A percentile compares a stretch with the other conserved stretches of the same genome.
Evolutionary conservation across 2,888 invertebrate genomes (phyloP).

Genomic region (Aporophyla lueneburgensis): DNA sequence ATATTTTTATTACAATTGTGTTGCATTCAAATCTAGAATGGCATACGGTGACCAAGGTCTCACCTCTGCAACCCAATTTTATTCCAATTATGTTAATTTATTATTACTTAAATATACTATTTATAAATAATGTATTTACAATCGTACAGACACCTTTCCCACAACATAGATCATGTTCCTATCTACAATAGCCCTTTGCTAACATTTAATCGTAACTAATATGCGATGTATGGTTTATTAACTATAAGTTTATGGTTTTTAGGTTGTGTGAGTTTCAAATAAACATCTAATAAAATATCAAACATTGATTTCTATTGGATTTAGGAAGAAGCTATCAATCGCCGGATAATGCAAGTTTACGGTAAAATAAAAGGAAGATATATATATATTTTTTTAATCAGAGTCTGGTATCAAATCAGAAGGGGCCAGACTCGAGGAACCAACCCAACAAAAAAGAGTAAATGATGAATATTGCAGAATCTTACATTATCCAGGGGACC

Average conservation of each 20-base stretch:
- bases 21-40: background rate
- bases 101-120: background rate
- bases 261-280: constrained; percentile 33
- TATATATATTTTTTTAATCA: no score
- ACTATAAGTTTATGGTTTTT: constrained; percentile 12
- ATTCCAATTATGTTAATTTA: background rate
- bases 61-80: background rate
- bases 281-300: constrained; percentile 18
- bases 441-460: background rate
- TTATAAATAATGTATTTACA: constrained; percentile 14
- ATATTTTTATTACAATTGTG: background rate
- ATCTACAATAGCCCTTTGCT: constrained; percentile 19
- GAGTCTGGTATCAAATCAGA: no score
- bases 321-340: constrained; percentile 16
- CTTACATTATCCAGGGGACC: constrained; percentile 18
- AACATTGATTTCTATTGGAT: constrained; percentile 5
- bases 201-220: constrained; percentile 26
- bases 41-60: background rate
- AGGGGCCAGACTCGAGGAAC: no score
- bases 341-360: constrained; percentile 20
- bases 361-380: no score
- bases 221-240: constrained; percentile 32
- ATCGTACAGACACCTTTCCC: background rate
- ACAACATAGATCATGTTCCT: constrained; percentile 37
- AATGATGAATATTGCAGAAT: background rate